Base-by-base conservation (phyloP, 2,113 vertebrate genomes). In the Drymodes brunneopygia region DNA sequence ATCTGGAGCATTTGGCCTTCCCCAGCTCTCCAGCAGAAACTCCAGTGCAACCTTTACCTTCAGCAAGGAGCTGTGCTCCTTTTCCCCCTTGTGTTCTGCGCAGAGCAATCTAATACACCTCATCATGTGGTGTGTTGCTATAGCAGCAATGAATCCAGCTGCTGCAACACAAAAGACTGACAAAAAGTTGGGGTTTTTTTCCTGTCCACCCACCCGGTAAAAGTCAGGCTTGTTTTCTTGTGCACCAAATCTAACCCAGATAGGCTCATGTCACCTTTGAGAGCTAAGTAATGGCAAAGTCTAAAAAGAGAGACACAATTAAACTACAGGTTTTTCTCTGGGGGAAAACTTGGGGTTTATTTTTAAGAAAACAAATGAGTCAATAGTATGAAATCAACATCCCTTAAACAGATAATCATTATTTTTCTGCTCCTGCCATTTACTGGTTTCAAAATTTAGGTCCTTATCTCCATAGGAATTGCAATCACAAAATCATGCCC, bases 61-160 rank as follows among this genome's bases (percentile, higher is more conserved):
- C 96, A 97, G 93, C 96, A 97, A 97, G 97, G 96, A 97, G 98
- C 97, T 96, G 97, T 95, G 97, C 96, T 98, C 97, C 96, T 98
- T 98, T 98, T 89, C 90, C 95, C 95, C 97, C 97, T 97, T 93
- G 92, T 95, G 98, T 97, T 99, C 98, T 56, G 95, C 94, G 95
- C 98, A 98, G 98, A 98, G 99, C 98, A 99, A 99, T 99, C 98
- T 98, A 99, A 99, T 99, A 99, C 98, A 99, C 98, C 98, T 98
- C 98, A 98, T 99, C 99, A 99, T 99, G 99, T 99, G 99, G 98
- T 98, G 96, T 92, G 99, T 99, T 99, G 96, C 99, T 98, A 99
- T 99, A 98, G 99, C 86, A 99, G 98, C 99, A 96, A 97, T 98
- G 98, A 98, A 98, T 98, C 98, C 98, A 98, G 98, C 98, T 98